Percentiles rank a stretch among this genome's conserved stretches.
Evolutionary conservation across 2,113 vertebrate genomes (phyloP).

Genomic region (Lophura nycthemera): DNA sequence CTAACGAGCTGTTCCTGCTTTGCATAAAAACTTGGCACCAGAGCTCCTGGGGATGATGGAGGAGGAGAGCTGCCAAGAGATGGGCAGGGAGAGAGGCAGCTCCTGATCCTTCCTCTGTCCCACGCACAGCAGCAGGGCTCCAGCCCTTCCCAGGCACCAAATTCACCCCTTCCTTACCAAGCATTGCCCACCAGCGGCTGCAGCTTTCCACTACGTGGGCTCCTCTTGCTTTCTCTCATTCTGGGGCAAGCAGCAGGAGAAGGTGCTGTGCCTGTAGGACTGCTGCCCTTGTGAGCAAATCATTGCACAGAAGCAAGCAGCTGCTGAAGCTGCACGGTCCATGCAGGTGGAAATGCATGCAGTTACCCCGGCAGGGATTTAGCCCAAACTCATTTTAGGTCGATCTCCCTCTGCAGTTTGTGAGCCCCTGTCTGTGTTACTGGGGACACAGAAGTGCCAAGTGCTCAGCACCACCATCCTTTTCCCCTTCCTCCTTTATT

Average conservation of each 20-base stretch:
- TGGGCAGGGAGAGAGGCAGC: not conserved
- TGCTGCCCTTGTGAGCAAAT: not conserved
- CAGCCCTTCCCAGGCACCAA: not conserved
- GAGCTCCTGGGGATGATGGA: not conserved
- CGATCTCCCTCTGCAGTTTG: not conserved
- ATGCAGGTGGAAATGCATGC: accelerated
- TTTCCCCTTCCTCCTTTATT: not conserved
- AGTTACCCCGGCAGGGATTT: not conserved
- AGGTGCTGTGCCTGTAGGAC: not conserved
- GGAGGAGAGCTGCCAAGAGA: conserved; percentile 24
- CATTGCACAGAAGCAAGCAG: accelerated
- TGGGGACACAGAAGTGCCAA: accelerated
- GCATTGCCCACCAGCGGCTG: too few relatives aligned
- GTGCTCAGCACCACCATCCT: not conserved
- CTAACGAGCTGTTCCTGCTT: conserved; percentile 33
- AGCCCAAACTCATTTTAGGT: not conserved
- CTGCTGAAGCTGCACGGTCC: not conserved
- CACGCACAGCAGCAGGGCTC: accelerated
- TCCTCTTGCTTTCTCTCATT: not conserved
- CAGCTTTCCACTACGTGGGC: not conserved
- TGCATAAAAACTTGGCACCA: conserved; percentile 33
- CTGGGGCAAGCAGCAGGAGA: not conserved
- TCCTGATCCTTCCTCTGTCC: not conserved
- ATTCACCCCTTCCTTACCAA: not conserved
- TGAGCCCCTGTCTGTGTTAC: not conserved